phyloP scores from a whole-genome alignment of 1,140 invertebrate species.

The Drosophila nikananu region DNA sequence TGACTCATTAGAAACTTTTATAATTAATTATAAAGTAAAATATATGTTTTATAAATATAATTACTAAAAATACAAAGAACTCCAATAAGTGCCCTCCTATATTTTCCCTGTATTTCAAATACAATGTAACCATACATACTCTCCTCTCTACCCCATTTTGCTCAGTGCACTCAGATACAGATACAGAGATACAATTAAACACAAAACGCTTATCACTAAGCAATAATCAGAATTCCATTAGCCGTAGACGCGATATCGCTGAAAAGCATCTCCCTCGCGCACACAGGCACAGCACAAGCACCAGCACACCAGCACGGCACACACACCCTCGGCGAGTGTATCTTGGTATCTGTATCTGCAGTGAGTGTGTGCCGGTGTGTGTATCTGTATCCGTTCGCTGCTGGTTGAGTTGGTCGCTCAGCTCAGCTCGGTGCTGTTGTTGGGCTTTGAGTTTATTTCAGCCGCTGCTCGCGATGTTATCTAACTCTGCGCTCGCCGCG shows the following conservation, averaged over 20 bases:
- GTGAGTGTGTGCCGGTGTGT: constrained; percentile 48
- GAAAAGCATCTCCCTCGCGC: constrained; percentile 78
- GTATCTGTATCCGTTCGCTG: constrained; percentile 66
- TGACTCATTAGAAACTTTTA: neutral
- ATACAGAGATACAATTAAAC: constrained; percentile 85
- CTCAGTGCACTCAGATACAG: constrained; percentile 74
- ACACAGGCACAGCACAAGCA: constrained; percentile 30
- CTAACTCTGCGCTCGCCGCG: constrained; percentile 83
- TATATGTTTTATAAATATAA: neutral
- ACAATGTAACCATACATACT: neutral
- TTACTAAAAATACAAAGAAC: neutral
- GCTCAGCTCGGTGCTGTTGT: constrained; percentile 23
- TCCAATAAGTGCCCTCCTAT: accelerated
- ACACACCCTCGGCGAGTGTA: constrained; percentile 54
- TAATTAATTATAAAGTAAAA: neutral
- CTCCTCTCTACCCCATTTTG: constrained; percentile 4
- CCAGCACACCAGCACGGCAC: constrained; percentile 7
- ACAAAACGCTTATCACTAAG: constrained; percentile 85
- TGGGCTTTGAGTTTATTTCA: constrained; percentile 30
- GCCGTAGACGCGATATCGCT: constrained; percentile 84
- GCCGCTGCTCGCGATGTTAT: constrained; percentile 73
- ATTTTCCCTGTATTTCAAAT: neutral
- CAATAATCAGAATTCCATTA: constrained; percentile 85
- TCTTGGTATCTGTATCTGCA: constrained; percentile 66
- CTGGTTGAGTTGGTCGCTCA: constrained; percentile 45